Base-by-base conservation (phyloP, 2,888 invertebrate species). In the Troides oblongomaculatus region DNA sequence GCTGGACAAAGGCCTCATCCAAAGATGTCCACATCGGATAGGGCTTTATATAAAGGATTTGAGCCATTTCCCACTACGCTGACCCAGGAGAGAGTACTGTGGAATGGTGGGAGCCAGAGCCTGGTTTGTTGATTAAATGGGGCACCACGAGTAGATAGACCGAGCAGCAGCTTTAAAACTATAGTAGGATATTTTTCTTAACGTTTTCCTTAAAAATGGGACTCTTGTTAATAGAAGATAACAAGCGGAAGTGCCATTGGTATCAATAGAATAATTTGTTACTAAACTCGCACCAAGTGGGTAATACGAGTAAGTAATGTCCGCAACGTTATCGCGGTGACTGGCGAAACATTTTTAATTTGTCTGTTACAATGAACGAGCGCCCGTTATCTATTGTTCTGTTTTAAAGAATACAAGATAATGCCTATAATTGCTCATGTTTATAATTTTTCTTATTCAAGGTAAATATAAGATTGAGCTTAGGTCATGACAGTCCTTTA, bases 221-320 rank as follows among this genome's bases (percentile, higher is more conserved):
- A 57, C 58, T 39, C 21, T 43, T 39, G 59, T 61, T 56, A 65
- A 64, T 69, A 62, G 46, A 60, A 66, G 59, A 56, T 66, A 66
- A 66, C 53, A 59, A 53, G 43, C 63, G 70, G 66, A 70, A 36
- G 63, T 39, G 43, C 30, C 56, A 60, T 64, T 67, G 57, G 60
- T 60, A 67, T 66, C 70, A 70, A 70, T 70, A 70, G 70, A 61
- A 70, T 70, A 70, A 70, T 70, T 60, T 70, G 66, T 70, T 67
- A 21, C 53, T 63, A 60, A 63, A 60, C 59, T 61, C 58, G 58
- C 64, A 57, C 64, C 63, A 67, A 70, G 53, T 66, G 67, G 70
- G 56, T 67, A 70, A 70, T 63, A 21, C 21, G 63, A 7, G 14
- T 23, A 30, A 25, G 57, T 58, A 53, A 53, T 53, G 53, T 53